Evolutionary conservation across 1,140 invertebrate genomes (phyloP).

Genomic region (Drosophila micromelanica): DNA sequence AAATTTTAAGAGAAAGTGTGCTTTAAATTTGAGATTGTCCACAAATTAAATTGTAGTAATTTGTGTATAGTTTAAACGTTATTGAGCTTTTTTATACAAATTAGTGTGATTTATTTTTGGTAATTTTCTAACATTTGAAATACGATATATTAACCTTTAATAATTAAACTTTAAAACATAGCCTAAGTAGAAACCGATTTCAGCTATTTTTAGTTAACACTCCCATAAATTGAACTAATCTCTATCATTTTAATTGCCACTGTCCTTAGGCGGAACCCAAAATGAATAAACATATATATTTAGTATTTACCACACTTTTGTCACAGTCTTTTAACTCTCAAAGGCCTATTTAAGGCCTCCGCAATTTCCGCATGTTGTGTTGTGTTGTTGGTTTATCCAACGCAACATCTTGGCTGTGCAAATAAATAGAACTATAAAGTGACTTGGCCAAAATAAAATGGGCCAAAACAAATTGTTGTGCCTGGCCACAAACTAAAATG

Average conservation of each 20-base stretch:
- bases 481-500: conserved; percentile 43
- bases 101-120: too few relatives aligned
- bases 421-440: conserved; percentile 54
- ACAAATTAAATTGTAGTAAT: too few relatives aligned
- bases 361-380: conserved; percentile 2
- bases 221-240: not conserved
- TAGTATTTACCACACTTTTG: conserved; percentile 1
- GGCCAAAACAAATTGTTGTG: conserved; percentile 39
- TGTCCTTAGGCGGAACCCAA: not conserved
- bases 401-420: conserved; percentile 13
- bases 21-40: not conserved
- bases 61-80: too few relatives aligned
- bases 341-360: conserved; percentile 5
- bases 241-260: conserved; percentile 3
- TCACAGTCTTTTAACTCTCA: conserved; percentile 15
- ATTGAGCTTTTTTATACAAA: too few relatives aligned
- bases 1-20: not conserved
- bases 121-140: too few relatives aligned
- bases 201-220: not conserved
- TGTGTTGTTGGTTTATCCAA: conserved; percentile 16
- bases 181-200: not conserved
- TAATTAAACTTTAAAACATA: not conserved
- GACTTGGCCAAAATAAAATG: conserved; percentile 31
- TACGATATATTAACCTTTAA: not conserved
- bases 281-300: conserved; percentile 2